Conservation (phyloP, 2,797 vertebrate genomes). For the Petrocephalus schoutedeni region DNA sequence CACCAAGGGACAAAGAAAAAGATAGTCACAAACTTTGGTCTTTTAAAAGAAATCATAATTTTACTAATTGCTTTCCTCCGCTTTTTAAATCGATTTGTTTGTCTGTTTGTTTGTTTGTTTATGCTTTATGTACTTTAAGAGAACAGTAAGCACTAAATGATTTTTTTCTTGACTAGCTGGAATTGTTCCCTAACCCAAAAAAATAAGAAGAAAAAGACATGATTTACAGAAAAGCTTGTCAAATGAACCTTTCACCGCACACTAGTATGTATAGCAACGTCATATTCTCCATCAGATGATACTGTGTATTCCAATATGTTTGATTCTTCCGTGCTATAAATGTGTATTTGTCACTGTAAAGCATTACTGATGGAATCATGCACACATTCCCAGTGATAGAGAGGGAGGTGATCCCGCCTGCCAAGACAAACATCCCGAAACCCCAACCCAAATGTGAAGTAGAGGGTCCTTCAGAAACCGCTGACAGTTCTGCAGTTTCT, state of each 20-base stretch:
- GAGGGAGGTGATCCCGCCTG: neutral
- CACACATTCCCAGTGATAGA: neutral
- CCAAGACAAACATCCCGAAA: slow-evolving; percentile 3
- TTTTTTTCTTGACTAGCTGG: too few species aligned
- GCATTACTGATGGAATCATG: neutral
- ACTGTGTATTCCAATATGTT: neutral
- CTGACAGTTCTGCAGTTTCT: neutral
- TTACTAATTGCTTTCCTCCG: neutral
- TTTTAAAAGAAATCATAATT: neutral
- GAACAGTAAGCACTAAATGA: too few species aligned
- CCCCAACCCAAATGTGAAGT: neutral
- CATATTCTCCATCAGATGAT: neutral
- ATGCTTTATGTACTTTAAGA: too few species aligned
- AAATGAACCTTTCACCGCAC: neutral
- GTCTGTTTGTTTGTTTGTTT: too few species aligned
- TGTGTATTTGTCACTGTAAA: neutral
- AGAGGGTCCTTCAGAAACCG: neutral
- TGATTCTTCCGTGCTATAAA: neutral
- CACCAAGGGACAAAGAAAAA: neutral
- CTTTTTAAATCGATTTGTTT: neutral
- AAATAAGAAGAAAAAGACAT: neutral
- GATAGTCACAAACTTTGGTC: neutral
- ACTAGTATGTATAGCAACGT: neutral
- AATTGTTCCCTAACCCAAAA: too few species aligned
- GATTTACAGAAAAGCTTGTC: neutral